Conservation (phyloP, 1,140 invertebrate genomes). For the Bombus balteatus region DNA sequence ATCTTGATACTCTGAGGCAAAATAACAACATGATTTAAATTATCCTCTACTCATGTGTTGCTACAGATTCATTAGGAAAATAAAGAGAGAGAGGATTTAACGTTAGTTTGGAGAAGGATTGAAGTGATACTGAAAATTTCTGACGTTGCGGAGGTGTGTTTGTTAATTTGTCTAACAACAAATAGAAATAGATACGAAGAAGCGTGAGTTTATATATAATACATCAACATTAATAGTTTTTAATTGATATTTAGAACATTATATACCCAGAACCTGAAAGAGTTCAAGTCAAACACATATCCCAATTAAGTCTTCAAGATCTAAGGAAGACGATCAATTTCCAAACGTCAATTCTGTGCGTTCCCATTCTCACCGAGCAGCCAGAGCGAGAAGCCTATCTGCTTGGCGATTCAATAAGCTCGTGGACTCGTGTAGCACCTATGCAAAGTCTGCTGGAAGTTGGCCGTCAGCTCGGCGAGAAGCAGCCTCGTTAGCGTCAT, state of each 20-base stretch:
- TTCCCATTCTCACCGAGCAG: background rate
- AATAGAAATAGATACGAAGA: background rate
- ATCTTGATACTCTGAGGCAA: too few species aligned
- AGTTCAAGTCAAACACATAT: too few species aligned
- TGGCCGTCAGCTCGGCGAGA: slow-evolving; percentile 54
- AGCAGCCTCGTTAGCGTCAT: slow-evolving; percentile 74
- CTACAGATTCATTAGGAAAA: too few species aligned
- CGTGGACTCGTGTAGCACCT: slow-evolving; percentile 4
- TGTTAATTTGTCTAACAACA: background rate
- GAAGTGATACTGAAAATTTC: too few species aligned
- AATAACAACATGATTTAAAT: too few species aligned
- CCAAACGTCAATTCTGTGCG: slow-evolving; percentile 15
- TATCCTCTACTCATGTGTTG: too few species aligned
- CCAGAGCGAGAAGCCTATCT: slow-evolving; percentile 3
- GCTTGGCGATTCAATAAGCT: slow-evolving; percentile 26
- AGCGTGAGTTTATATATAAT: background rate
- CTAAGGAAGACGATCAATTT: slow-evolving; percentile 9
- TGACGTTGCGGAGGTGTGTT: too few species aligned
- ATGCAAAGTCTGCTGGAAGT: slow-evolving; percentile 19
- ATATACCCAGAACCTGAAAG: too few species aligned
- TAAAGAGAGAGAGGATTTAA: background rate
- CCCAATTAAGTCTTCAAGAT: slow-evolving; percentile 28
- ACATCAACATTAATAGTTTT: too few species aligned
- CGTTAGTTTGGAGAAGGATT: background rate
- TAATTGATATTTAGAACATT: too few species aligned